Base-by-base conservation (phyloP, 2,888 invertebrate species). In the Patella caerulea region DNA sequence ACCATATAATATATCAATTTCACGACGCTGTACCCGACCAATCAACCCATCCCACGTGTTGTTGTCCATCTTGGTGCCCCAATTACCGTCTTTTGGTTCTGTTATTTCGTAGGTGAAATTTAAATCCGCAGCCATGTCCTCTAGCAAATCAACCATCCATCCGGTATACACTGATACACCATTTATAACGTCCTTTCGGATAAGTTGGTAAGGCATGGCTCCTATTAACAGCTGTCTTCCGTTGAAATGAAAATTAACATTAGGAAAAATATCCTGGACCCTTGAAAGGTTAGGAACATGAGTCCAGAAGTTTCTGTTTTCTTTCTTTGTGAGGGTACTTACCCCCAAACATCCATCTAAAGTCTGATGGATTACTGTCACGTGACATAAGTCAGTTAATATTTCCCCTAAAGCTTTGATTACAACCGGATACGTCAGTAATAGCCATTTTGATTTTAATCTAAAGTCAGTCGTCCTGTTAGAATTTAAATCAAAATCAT, bases 191-290 rank as follows among this genome's bases (percentile, higher is more conserved):
- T n/a, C 53, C 70, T 70, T 75, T 34, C 53, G n/a, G 12, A 19
- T n/a, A 19, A 53, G 17, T 53, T 70, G 19, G 17, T 69, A 69
- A n/a, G 75, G 75, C 15, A 54, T 15, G 7, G 34, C n/a, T 3
- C 70, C 69, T 24, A 75, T 14, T 9, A 52, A 53, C 29, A 75
- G 7, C 29, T 17, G 65, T 17, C 53, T n/a, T 9, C 70, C 70
- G 24, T 75, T 75, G 19, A 53, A 75, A n/a, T 70, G 34, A 70
- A 69, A 75, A 24, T 75, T 75, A 17, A 70, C 54, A 55, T 75
- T 75, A 7, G 75, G 75, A 12, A 75, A 75, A 15, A 73, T 56
- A 24, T 56, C 56, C 14, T 24, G 19, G 17, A 45, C 9, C 19
- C n/a, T 0, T 19, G 12, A 45, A 34, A 34, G 34, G 34, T 34